These are phyloP conservation scores for Dendrolimus punctatus DNA, from an alignment of 1,140 invertebrate species.

Conservation along the genomic window DNA sequence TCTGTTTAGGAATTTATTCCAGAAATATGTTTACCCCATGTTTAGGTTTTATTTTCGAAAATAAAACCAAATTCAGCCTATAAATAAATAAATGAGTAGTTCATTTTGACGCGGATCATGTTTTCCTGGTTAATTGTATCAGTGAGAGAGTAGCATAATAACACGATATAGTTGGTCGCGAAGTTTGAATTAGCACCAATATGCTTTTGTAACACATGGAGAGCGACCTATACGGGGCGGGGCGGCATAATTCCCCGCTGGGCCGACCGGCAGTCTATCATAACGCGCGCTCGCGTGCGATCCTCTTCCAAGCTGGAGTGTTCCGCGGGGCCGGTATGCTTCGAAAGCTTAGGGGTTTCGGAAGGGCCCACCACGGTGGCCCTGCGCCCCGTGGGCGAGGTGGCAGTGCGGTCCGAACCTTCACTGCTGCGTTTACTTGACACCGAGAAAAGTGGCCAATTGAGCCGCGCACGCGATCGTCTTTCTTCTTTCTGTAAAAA, in stretches of 20 bases:
- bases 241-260: slow-evolving; percentile 6
- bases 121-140: slow-evolving; percentile 2
- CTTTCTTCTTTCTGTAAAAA: slow-evolving; percentile 63
- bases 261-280: slow-evolving; percentile 46
- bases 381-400: slow-evolving; percentile 48
- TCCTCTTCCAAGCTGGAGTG: slow-evolving; percentile 60
- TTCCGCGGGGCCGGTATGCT: slow-evolving; percentile 57
- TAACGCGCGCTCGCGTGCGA: slow-evolving; percentile 58
- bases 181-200: slow-evolving; percentile 47
- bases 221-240: slow-evolving; percentile 31
- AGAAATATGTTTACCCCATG: too few species aligned
- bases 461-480: slow-evolving; percentile 56
- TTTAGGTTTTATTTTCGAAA: too few species aligned
- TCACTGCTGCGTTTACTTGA: slow-evolving; percentile 54
- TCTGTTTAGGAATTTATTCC: too few species aligned
- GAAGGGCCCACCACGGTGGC: slow-evolving; percentile 37
- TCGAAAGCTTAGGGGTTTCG: slow-evolving; percentile 49
- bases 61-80: too few species aligned
- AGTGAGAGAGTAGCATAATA: slow-evolving; percentile 1
- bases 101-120: not conserved
- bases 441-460: slow-evolving; percentile 51
- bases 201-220: slow-evolving; percentile 22
- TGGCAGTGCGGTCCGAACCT: slow-evolving; percentile 51
- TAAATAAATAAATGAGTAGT: too few species aligned
- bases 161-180: slow-evolving; percentile 16